Conservation (phyloP, 1,140 invertebrate genomes). For the Drosophila miranda region DNA sequence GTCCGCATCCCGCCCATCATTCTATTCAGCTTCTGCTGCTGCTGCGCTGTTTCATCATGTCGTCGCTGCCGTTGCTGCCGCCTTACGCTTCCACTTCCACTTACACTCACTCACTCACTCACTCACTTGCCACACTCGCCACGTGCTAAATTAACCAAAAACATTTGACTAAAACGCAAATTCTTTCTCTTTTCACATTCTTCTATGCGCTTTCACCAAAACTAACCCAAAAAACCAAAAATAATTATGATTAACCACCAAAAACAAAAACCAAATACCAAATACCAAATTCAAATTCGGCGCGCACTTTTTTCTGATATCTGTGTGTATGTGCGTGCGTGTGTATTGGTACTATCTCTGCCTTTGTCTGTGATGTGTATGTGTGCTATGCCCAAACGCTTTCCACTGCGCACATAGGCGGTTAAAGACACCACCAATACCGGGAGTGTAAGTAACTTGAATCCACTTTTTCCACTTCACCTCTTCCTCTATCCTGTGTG, state of each 20-base stretch:
- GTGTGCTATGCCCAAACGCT: conserved; percentile 52
- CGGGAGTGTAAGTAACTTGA: conserved; percentile 83
- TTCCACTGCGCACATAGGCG: conserved; percentile 80
- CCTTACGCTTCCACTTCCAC: conserved; percentile 48
- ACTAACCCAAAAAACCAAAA: conserved; percentile 39
- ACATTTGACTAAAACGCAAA: conserved; percentile 73
- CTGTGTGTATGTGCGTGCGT: conserved; percentile 49
- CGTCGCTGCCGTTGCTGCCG: conserved; percentile 37
- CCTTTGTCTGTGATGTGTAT: conserved; percentile 60
- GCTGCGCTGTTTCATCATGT: conserved; percentile 49
- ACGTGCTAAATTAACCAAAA: conserved; percentile 63
- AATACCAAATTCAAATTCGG: conserved; percentile 56
- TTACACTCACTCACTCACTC: conserved; percentile 35
- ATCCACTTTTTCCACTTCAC: conserved; percentile 21
- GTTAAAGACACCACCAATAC: conserved; percentile 83
- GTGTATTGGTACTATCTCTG: conserved; percentile 51
- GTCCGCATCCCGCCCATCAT: conserved; percentile 34
- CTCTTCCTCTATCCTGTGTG: conserved; percentile 8
- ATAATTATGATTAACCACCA: conserved; percentile 50
- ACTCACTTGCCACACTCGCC: conserved; percentile 30
- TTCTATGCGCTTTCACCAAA: conserved; percentile 81
- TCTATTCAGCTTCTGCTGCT: conserved; percentile 24
- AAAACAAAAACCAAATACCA: conserved; percentile 28
- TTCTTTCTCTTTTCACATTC: conserved; percentile 81
- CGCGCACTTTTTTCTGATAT: conserved; percentile 47